A percentile compares a stretch with the other conserved stretches of the same genome.
phyloP scores from a whole-genome alignment of 2,888 invertebrate genomes.

The Eristalinus sepulchralis region DNA sequence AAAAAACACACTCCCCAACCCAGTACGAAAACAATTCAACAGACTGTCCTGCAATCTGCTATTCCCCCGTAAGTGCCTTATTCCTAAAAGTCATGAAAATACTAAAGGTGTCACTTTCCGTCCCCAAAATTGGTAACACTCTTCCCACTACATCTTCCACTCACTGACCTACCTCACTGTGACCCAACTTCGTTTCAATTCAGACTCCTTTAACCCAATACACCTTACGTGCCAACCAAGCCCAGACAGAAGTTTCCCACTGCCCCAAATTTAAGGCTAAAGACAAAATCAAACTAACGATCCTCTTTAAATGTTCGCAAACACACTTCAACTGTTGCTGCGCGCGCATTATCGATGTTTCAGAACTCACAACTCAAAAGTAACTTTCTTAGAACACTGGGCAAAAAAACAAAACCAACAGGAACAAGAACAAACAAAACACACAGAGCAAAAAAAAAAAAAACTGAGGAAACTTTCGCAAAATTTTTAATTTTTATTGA shows the following conservation, averaged over 20 bases:
- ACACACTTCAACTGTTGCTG: conserved; percentile 44
- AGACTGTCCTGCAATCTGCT: too few species aligned
- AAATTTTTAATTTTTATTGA: conserved; percentile 69
- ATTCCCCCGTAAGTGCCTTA: too few species aligned
- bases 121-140: not conserved
- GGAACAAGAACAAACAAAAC: not conserved
- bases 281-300: too few species aligned
- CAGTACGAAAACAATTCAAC: too few species aligned
- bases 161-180: not conserved
- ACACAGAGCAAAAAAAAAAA: conserved; percentile 3
- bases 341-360: conserved; percentile 66
- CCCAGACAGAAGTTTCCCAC: not conserved
- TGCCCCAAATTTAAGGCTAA: not conserved
- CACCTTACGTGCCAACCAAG: not conserved
- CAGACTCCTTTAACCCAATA: not conserved
- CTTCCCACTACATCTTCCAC: not conserved
- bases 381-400: conserved; percentile 57
- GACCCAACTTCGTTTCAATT: not conserved
- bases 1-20: too few species aligned
- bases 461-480: conserved; percentile 41
- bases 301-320: conserved; percentile 8
- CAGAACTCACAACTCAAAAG: conserved; percentile 46
- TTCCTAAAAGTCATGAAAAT: too few species aligned
- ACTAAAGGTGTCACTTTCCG: not conserved
- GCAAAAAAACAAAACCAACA: not conserved